A percentile compares a stretch with the other conserved stretches of the same genome.
These are phyloP conservation scores for Daktulosphaira vitifoliae DNA, from an alignment of 1,140 invertebrate species.

Conservation along the genomic window DNA sequence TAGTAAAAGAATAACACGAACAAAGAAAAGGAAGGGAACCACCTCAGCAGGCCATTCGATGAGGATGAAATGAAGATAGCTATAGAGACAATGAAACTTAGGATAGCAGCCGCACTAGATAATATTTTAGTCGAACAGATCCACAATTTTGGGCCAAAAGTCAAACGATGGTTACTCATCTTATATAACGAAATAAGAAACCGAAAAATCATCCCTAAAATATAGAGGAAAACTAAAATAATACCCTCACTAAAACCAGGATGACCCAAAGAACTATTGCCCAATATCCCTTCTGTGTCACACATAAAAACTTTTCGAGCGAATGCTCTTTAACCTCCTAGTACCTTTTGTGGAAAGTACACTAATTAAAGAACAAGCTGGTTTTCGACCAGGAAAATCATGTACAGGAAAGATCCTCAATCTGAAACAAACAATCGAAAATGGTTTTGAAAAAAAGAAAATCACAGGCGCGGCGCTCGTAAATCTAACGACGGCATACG, in stretches of 20 bases:
- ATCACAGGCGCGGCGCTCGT: neutral
- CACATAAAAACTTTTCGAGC: too few relatives aligned
- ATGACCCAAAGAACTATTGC: slow-evolving; percentile 27
- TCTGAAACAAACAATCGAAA: too few relatives aligned
- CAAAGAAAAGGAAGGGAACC: neutral
- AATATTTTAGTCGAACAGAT: slow-evolving; percentile 5
- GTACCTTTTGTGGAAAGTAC: neutral
- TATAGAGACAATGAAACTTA: slow-evolving; percentile 11
- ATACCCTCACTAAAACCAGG: slow-evolving; percentile 8
- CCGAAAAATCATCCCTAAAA: slow-evolving; percentile 34
- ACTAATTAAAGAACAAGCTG: neutral
- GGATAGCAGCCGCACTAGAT: slow-evolving; percentile 14
- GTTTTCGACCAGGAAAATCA: slow-evolving; percentile 14
- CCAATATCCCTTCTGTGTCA: slow-evolving; percentile 35
- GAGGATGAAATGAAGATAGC: neutral
- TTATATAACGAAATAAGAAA: too few relatives aligned
- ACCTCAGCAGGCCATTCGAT: neutral
- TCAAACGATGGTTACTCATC: too few relatives aligned
- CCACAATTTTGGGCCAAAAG: neutral
- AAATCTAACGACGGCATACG: neutral
- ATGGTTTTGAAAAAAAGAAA: neutral
- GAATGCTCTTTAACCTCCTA: slow-evolving; percentile 29
- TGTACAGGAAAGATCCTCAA: slow-evolving; percentile 6
- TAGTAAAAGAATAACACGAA: slow-evolving; percentile 1
- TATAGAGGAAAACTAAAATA: slow-evolving; percentile 33